Evolutionary conservation across 1,140 invertebrate species (phyloP).

Genomic region (Telenomus remus): DNA sequence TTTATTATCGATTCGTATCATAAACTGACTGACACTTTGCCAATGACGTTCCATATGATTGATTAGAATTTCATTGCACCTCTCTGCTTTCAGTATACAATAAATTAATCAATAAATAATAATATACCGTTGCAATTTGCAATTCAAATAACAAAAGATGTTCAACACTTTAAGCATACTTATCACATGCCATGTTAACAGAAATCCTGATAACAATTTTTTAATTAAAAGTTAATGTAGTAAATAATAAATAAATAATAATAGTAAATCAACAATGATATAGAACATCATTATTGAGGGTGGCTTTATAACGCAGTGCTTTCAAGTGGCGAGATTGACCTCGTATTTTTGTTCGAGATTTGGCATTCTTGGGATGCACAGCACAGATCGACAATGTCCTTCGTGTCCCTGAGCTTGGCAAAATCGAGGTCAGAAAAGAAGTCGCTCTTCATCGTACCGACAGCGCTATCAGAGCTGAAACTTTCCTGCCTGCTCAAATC

Average conservation of each 20-base stretch:
- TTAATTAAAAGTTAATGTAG: too few species aligned
- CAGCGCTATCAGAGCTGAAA: slow-evolving; percentile 71
- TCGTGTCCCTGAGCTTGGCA: slow-evolving; percentile 64
- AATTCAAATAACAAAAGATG: too few species aligned
- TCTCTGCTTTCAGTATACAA: neutral
- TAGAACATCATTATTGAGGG: slow-evolving; percentile 34
- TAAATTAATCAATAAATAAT: slow-evolving; percentile 5
- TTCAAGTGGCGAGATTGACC: slow-evolving; percentile 68
- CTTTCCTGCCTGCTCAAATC: slow-evolving; percentile 69
- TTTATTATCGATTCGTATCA: too few species aligned
- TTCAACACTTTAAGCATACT: too few species aligned
- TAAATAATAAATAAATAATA: slow-evolving; percentile 14
- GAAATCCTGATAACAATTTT: too few species aligned
- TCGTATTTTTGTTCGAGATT: slow-evolving; percentile 41
- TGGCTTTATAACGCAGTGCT: slow-evolving; percentile 68
- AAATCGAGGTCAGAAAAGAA: slow-evolving; percentile 73
- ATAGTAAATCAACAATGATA: slow-evolving; percentile 37
- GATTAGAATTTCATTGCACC: neutral
- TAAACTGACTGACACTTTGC: neutral
- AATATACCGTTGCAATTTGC: neutral
- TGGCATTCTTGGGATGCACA: slow-evolving; percentile 66
- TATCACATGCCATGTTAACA: too few species aligned
- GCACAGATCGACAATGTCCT: slow-evolving; percentile 64
- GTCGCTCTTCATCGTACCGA: slow-evolving; percentile 74
- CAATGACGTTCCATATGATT: slow-evolving; percentile 9